phyloP scores from a whole-genome alignment of 2,797 vertebrate species.

The Sebastes aleutianus region DNA sequence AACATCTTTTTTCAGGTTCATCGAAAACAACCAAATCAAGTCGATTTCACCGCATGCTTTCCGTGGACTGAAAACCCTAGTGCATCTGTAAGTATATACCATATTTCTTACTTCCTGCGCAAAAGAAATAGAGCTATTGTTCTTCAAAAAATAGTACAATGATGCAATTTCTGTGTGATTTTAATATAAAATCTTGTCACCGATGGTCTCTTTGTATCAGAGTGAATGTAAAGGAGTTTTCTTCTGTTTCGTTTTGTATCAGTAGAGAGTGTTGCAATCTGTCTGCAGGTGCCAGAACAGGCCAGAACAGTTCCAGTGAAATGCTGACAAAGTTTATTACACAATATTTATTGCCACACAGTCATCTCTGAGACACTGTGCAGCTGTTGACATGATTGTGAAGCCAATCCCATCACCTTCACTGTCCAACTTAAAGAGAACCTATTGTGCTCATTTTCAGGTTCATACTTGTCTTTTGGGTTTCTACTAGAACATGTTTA shows the following conservation, averaged over 20 bases:
- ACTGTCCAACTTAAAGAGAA: background rate
- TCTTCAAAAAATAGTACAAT: background rate
- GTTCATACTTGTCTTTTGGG: too few relatives aligned
- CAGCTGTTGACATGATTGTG: conserved; percentile 38
- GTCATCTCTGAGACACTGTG: conserved; percentile 14
- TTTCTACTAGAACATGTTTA: too few relatives aligned
- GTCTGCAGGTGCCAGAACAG: conserved; percentile 20
- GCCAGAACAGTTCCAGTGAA: conserved; percentile 14
- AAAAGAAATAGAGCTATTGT: background rate
- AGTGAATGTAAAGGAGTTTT: background rate
- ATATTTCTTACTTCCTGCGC: background rate
- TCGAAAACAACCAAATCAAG: conserved; percentile 98
- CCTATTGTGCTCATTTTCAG: too few relatives aligned
- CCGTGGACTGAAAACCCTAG: conserved; percentile 94
- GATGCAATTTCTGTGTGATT: background rate
- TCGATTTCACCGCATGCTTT: conserved; percentile 95
- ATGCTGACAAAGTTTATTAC: conserved; percentile 34
- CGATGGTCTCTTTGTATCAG: background rate
- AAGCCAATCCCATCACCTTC: background rate
- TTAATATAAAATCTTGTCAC: background rate
- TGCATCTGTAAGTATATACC: conserved; percentile 92
- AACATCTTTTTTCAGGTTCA: conserved; percentile 87
- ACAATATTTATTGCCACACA: conserved; percentile 32
- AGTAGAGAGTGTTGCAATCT: conserved; percentile 1
- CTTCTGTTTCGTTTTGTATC: background rate